Evolutionary conservation across 2,113 vertebrate species (phyloP).

Genomic region (Cephalopterus ornatus): DNA sequence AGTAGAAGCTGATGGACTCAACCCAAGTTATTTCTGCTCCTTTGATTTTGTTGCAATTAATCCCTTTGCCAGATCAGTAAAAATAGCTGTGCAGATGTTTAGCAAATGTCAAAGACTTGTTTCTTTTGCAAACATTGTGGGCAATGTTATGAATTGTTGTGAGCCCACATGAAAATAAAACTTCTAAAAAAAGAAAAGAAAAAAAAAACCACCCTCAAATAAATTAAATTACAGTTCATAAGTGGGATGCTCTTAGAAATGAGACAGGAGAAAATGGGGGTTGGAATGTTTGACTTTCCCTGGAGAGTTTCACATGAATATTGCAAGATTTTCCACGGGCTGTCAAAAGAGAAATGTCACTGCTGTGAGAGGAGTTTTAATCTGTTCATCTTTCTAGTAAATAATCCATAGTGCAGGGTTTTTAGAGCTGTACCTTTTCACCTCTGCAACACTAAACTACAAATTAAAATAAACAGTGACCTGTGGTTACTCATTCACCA

Average conservation of each 20-base stretch:
- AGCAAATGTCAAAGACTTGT: neutral
- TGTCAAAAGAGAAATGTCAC: neutral
- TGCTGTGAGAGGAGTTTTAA: neutral
- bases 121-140: neutral
- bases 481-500: neutral
- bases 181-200: neutral
- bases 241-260: neutral
- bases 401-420: neutral
- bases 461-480: neutral
- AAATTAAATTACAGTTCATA: neutral
- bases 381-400: neutral
- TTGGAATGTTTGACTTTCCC: neutral
- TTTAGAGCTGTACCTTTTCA: neutral
- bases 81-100: neutral
- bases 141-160: neutral
- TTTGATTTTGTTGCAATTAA: neutral
- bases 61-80: neutral
- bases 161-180: neutral
- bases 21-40: neutral
- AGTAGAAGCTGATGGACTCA: neutral
- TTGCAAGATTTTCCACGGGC: neutral
- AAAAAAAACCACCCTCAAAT: neutral
- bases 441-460: neutral
- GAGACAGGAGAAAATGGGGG: neutral
- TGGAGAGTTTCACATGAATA: neutral